Base-by-base conservation (phyloP, 2,113 vertebrate genomes). In the Sapayoa aenigma region DNA sequence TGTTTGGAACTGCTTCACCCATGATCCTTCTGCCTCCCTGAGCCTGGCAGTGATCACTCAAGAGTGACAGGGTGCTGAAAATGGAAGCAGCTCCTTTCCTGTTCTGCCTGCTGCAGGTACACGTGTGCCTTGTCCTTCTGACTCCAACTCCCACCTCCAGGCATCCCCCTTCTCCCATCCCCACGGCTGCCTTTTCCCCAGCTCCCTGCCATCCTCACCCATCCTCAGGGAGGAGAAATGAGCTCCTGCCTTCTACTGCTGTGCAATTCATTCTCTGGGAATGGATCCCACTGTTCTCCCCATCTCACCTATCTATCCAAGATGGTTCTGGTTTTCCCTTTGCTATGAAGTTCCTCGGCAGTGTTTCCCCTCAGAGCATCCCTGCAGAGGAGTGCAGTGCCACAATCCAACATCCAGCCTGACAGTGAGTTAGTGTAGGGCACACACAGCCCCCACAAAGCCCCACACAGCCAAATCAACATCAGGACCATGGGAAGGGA, bases 391-490 rank as follows among this genome's bases (percentile, higher is more conserved):
- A 65, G 21, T 3, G 27, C 4, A 25, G 37, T 23, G 66, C 56
- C 37, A 7, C 5, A 5, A 24, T 0, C 53, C 11, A 5, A 6
- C 33, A 10, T 2, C 3, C 14, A 16, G 24, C 49, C n/a, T 35
- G 59, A 1, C 39, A 4, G 23, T 1, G 2, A 9, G 27, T 7
- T 21, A n/a, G 39, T 35, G 46, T 3, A 41, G 42, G 37, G 37
- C 56, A 27, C 53, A 4, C 2, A 1, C 22, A 66, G 41, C 7
- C 46, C 89, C 33, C 37, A 6, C 53, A 12, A 3, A 80, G 33
- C 46, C 42, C 27, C 56, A 7, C 0, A 0, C 3, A n/a, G 63
- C 30, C 52, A 50, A 35, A 62, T 2, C 53, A 30, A 19, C 47
- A n/a, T 12, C 27, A 42, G 67, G 4, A 30, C 7, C 7, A 2